Evolutionary conservation across 1,140 invertebrate genomes (phyloP).

Genomic region (Papilio polytes): DNA sequence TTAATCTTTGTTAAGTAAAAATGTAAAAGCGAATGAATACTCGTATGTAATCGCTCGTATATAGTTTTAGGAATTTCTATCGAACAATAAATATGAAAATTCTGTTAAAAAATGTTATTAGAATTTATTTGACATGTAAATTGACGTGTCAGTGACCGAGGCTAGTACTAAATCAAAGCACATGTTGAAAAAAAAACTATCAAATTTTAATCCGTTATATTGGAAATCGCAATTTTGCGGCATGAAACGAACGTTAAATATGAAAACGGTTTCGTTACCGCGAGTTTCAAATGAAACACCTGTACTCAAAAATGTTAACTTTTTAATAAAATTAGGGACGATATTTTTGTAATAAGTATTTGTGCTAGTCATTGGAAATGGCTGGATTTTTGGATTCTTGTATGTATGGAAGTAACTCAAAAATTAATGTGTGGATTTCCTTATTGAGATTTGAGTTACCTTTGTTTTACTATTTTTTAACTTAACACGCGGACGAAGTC

Average conservation of each 20-base stretch:
- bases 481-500: no score
- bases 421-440: no score
- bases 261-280: not conserved
- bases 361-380: not conserved
- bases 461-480: no score
- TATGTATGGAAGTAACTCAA: no score
- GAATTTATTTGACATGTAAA: constrained; percentile 8
- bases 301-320: no score
- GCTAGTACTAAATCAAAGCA: not conserved
- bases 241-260: not conserved
- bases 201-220: not conserved
- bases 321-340: no score
- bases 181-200: not conserved
- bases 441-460: no score
- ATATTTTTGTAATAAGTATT: no score
- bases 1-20: no score
- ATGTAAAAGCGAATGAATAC: no score
- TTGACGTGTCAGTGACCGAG: not conserved
- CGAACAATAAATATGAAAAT: not conserved
- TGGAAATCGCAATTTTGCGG: constrained; percentile 11
- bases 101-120: constrained; percentile 7
- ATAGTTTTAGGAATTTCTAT: not conserved
- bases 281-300: not conserved
- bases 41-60: not conserved
- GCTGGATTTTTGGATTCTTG: no score